Conservation (phyloP, 53 echinoderm and acorn worm genomes). For the Luidia sarsii region DNA sequence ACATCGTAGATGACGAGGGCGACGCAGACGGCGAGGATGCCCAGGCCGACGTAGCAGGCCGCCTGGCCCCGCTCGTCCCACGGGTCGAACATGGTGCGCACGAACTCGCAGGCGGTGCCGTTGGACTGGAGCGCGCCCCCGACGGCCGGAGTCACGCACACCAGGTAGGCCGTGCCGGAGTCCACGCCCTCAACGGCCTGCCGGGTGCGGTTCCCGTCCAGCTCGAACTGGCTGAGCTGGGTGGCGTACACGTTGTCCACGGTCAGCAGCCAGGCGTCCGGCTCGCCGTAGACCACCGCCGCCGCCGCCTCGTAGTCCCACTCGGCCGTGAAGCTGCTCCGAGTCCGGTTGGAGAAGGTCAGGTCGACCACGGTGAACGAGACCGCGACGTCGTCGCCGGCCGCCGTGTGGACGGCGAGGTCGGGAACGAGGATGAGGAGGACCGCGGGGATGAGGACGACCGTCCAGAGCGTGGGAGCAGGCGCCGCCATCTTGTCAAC, state of each 20-base stretch:
- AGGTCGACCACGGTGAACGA: conserved; percentile 8
- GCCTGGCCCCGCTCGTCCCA: conserved; percentile 2
- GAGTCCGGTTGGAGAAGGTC: not conserved
- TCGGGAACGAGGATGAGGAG: no score
- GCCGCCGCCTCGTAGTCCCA: conserved; percentile 14
- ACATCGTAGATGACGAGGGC: conserved; percentile 1
- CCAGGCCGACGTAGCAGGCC: conserved; percentile 11
- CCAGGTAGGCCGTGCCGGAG: conserved; percentile 1
- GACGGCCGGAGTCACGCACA: not conserved
- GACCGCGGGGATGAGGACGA: no score
- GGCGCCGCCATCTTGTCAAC: no score
- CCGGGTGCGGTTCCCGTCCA: not conserved
- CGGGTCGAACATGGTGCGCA: conserved; percentile 8
- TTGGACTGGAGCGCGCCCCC: not conserved
- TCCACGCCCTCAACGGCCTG: not conserved
- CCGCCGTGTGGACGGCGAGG: no score
- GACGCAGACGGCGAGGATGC: not conserved
- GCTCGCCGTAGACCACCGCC: conserved; percentile 15
- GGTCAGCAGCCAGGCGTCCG: not conserved
- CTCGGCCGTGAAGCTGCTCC: not conserved
- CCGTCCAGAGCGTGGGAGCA: no score
- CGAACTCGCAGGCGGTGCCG: not conserved
- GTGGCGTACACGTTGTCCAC: conserved; percentile 1
- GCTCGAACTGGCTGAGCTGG: not conserved
- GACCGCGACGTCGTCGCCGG: no score